Base-by-base conservation (phyloP, 37 sponge, comb jelly and placozoan genomes). In the Halisarca cf. caerulea region DNA sequence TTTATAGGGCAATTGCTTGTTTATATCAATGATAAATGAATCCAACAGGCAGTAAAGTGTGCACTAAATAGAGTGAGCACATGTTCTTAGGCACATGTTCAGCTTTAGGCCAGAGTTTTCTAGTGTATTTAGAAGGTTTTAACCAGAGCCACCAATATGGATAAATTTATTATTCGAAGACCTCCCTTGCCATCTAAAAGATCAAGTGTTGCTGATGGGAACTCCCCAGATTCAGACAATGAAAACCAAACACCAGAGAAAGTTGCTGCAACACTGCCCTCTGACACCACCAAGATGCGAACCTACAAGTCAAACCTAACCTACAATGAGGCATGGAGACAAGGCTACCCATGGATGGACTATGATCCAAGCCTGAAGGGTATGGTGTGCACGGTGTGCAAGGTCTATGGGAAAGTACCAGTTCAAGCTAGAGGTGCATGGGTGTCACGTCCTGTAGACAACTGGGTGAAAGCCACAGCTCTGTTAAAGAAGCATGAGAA, bases 301-400 rank as follows among this genome's bases (percentile, higher is more conserved):
- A 40, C 78, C 59, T 86, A 80, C 81, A 86, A 86, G 66, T 37
- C 73, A 4, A 86, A 86, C 72, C 66, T 86, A 42, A n/a, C 39
- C 43, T 86, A 62, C 34, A 64, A 86, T 79, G 64, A 38, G 2
- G 59, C 54, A 33, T 85, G 86, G 86, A 36, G 17, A 2, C 7
- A 80, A 60, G 34, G 83, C 69, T 61, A 88, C 57, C 57, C 70
- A n/a, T 66, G 70, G 70, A 66, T 66, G 70, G 70, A 66, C 27
- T 66, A 66, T 27, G 70, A 66, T 66, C 20, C 70, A 66, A 27
- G 70, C 70, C 33, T 30, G 20, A 66, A 66, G 14, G 70, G 70
- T 66, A 21, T 66, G 70, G 33, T 66, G 70, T 66, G 70, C 33
- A 66, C 70, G 9, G 33, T 66, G 11, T 66, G 70, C 20, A 66